A percentile compares a stretch with the other conserved stretches of the same genome.
These are phyloP conservation scores for Oithona nana DNA, from an alignment of 2,888 invertebrate species.

Conservation along the genomic window DNA sequence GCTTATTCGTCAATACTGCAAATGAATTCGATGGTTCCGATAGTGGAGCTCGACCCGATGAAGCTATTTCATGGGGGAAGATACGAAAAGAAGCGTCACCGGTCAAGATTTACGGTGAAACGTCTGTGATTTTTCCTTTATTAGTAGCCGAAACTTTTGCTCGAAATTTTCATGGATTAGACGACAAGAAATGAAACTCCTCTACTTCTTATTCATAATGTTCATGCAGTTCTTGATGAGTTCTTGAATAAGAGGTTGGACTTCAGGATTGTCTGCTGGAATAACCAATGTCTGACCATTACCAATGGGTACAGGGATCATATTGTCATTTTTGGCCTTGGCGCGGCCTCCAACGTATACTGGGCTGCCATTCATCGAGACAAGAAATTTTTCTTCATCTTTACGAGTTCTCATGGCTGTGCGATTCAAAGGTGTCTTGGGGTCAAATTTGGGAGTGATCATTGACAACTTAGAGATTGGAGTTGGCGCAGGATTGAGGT, in stretches of 20 bases:
- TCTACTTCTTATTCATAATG: background rate
- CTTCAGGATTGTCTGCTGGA: background rate
- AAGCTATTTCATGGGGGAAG: conserved; percentile 98
- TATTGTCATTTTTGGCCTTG: background rate
- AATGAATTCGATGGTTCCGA: conserved; percentile 95
- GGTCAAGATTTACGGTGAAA: conserved; percentile 86
- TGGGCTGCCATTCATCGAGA: background rate
- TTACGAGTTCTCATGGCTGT: background rate
- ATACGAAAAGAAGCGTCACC: conserved; percentile 53
- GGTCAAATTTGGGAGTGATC: conserved; percentile 2
- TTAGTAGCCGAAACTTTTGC: conserved; percentile 93
- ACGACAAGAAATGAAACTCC: too few relatives aligned
- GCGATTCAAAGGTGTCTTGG: background rate
- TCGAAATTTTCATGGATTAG: too few relatives aligned
- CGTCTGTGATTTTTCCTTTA: conserved; percentile 77
- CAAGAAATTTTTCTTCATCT: background rate
- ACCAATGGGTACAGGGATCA: background rate
- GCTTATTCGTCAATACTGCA: conserved; percentile 86
- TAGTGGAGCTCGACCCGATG: conserved; percentile 91
- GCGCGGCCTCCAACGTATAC: background rate
- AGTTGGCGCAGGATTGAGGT: background rate
- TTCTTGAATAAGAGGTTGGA: background rate
- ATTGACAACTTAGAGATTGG: background rate
- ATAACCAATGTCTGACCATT: background rate
- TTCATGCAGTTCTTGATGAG: background rate